phyloP scores from a whole-genome alignment of 2,888 invertebrate genomes.

The Brachypterus glaber region DNA sequence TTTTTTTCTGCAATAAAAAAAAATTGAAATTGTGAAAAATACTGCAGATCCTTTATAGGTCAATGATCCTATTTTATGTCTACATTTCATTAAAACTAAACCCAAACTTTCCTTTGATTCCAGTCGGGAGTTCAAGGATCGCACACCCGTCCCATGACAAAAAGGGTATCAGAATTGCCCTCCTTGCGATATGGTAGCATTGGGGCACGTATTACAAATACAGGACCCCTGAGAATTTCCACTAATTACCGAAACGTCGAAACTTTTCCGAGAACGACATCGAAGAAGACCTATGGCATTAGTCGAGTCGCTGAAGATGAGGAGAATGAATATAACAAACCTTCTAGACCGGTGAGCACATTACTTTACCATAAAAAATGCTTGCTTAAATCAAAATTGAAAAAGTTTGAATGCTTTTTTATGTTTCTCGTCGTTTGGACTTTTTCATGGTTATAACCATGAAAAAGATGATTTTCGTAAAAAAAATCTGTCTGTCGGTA shows the following conservation, averaged over 20 bases:
- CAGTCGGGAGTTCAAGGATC: conserved; percentile 6
- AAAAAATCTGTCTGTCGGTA: no score
- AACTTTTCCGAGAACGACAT: conserved; percentile 19
- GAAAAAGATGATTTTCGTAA: no score
- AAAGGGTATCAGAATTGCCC: conserved; percentile 32
- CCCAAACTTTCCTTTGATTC: no score
- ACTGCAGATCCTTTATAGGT: no score
- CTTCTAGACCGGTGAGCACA: not conserved
- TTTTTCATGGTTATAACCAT: no score
- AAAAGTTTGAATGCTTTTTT: not conserved
- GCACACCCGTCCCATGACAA: conserved; percentile 15
- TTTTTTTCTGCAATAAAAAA: no score
- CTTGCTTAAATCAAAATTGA: not conserved
- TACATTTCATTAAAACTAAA: no score
- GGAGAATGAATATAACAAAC: not conserved
- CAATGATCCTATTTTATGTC: no score
- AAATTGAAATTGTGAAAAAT: no score
- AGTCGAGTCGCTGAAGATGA: not conserved
- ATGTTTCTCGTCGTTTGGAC: not conserved
- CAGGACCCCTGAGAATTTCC: conserved; percentile 28
- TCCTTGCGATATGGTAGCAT: conserved; percentile 32
- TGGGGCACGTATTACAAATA: conserved; percentile 26
- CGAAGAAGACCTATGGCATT: not conserved
- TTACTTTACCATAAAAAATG: not conserved
- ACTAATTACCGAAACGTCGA: conserved; percentile 18